phyloP scores from a whole-genome alignment of 2,888 invertebrate genomes.

The Trimorus sp. region DNA sequence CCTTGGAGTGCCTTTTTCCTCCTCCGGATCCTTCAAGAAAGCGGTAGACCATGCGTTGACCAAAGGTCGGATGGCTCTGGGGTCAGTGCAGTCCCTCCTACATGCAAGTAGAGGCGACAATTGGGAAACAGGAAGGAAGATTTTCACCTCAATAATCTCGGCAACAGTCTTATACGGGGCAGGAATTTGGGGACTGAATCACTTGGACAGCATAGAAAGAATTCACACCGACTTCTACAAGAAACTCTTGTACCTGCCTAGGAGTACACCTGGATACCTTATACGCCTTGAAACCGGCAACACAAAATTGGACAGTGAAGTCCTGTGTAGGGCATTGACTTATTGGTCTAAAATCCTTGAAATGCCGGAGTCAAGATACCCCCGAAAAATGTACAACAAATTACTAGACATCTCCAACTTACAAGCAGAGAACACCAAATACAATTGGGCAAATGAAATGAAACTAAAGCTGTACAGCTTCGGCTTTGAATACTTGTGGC shows the following conservation, averaged over 20 bases:
- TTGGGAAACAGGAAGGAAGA: constrained; percentile 26
- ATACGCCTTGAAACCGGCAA: constrained; percentile 20
- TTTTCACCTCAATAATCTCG: constrained; percentile 22
- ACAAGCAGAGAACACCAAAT: too few relatives aligned
- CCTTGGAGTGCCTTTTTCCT: constrained; percentile 47
- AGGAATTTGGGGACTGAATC: constrained; percentile 26
- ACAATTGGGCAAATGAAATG: too few relatives aligned
- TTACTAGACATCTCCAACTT: too few relatives aligned
- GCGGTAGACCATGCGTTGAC: constrained; percentile 19
- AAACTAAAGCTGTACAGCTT: too few relatives aligned
- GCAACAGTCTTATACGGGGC: constrained; percentile 14
- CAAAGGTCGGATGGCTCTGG: constrained; percentile 27
- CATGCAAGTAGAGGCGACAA: constrained; percentile 11
- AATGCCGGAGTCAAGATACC: too few relatives aligned
- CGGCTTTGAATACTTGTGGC: too few relatives aligned
- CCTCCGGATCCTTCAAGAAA: constrained; percentile 22
- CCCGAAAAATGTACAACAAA: too few relatives aligned
- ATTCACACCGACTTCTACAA: constrained; percentile 21
- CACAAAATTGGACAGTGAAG: constrained; percentile 3
- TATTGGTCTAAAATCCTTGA: too few relatives aligned
- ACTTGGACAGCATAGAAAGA: constrained; percentile 6
- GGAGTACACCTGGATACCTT: constrained; percentile 10
- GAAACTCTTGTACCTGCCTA: constrained; percentile 11
- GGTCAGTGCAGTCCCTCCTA: constrained; percentile 37
- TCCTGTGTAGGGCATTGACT: constrained; percentile 10